A percentile compares a stretch with the other conserved stretches of the same genome.
Evolutionary conservation across 1,140 invertebrate species (phyloP).

Genomic region (Drosophila subobscura): DNA sequence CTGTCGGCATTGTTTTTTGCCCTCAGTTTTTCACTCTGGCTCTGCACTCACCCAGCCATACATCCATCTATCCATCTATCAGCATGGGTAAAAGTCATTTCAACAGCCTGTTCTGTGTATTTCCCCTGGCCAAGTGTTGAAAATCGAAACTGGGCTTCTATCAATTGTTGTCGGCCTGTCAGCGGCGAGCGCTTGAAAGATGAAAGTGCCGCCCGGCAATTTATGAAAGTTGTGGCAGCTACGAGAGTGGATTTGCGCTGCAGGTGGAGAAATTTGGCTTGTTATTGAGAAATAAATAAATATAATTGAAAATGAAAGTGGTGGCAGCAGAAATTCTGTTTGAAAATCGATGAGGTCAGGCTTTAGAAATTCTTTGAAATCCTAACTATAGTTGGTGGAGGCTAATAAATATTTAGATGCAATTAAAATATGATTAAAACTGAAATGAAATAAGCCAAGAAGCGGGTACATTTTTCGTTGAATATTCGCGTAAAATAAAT

Average conservation of each 20-base stretch:
- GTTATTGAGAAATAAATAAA: no score
- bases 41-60: background rate
- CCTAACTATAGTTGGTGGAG: no score
- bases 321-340: no score
- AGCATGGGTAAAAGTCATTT: constrained; percentile 64
- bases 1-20: constrained; percentile 48
- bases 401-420: no score
- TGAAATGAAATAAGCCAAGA: no score
- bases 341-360: no score
- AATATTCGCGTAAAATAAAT: no score
- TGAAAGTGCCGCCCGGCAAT: constrained; percentile 5
- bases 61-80: constrained; percentile 56
- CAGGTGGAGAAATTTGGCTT: no score
- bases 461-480: no score
- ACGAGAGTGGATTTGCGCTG: background rate
- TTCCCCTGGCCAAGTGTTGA: constrained; percentile 22
- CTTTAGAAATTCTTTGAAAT: no score
- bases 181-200: constrained; percentile 23
- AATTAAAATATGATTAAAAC: no score
- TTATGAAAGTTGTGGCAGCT: constrained; percentile 23
- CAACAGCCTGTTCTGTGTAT: constrained; percentile 54
- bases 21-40: constrained; percentile 1
- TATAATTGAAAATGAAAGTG: no score
- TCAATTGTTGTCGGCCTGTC: constrained; percentile 62
- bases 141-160: constrained; percentile 55